Base-by-base conservation (phyloP, 2,888 invertebrate species). In the Idaea biselata region DNA sequence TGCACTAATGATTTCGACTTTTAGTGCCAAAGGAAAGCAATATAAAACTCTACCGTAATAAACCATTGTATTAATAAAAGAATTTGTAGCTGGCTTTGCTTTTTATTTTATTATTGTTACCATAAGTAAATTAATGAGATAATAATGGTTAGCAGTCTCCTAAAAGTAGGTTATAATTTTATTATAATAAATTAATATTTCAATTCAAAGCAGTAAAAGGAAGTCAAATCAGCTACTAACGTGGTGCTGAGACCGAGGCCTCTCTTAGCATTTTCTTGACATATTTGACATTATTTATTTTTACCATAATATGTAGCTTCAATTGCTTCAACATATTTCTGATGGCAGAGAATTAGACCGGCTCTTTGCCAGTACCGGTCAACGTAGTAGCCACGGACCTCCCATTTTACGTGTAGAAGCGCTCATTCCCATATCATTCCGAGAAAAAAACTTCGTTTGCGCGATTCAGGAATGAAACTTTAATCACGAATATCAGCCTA, bases 351-450 rank as follows among this genome's bases (percentile, higher is more conserved):
- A 87, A 70, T 81, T 87, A 85, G 86, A 82, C 85, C 89, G 89
- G 91, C 79, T 87, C 88, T 86, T 76, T 78, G 87, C 87, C 89
- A 84, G 67, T 70, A 83, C 91, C 90, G 87, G 84, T 79, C 73
- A 72, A 86, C 90, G 85, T 80, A 88, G 91, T 91, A 91, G 90
- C 91, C 83, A 89, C 88, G 91, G 91, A 91, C 91, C 84, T 83
- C 84, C 90, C 86, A 60, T 17, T 0, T 0, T 1, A 0, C 0
- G 1, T 0, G 0, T 0, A 0, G 0, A 11, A 16, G 44, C 60
- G 54, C 5, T 60, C 18, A 17, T 61, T 63, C 75, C 72, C 76
- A 75, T 80, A 80, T 71, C 31, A 11, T 74, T 54, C 17, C 16
- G 0, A 0, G 16, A 4, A 18, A 71, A 79, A 88, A 86, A 84